Evolutionary conservation across 2,888 invertebrate species (phyloP), one percentile per base, ranked within the genome.

Genomic region (Dione vanillae): DNA sequence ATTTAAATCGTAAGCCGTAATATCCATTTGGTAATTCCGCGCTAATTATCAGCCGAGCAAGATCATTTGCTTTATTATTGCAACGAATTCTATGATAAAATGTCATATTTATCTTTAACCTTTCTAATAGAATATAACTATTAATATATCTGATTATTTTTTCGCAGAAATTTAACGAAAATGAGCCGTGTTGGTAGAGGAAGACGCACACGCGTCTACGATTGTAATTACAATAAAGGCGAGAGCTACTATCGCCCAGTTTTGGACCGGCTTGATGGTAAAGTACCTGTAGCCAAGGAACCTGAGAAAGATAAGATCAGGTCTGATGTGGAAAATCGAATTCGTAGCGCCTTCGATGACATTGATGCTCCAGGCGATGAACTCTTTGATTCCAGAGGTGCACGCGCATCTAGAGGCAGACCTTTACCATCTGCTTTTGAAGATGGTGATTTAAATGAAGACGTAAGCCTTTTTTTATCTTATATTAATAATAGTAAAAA

Each of bases 141-240:
- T 41, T 10, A 67, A 16, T 10, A 8, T 10, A 43, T 16, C 51
- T 16, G 6, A 45, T 45, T 45, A n/a, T 40, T 58, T 14, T 49
- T 70, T 52, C 66, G 69, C 74, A 78, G 76, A 75, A 75, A 75
- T 70, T 43, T 64, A 11, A 49, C 9, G 75, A 85, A 75, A 47
- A 92, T 92, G 92, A 92, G 92, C 81, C 91, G 92, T 61, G 73
- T 92, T 74, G 90, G 91, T 65, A 80, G 96, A 85, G 96, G 96
- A 76, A 94, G 97, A 80, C 95, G 96, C 84, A 97, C 97, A 40
- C 96, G 96, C 87, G 96, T 97, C 81, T 97, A 97, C 86, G 96
- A 97, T 83, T 96, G 96, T 87, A 97, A 97, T 88, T 97, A 97
- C 91, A 95, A 96, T 89, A 96, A 96, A 84, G 97, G 97, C 69